Conservation (phyloP, 1,140 invertebrate genomes). For the Formica selysi region DNA sequence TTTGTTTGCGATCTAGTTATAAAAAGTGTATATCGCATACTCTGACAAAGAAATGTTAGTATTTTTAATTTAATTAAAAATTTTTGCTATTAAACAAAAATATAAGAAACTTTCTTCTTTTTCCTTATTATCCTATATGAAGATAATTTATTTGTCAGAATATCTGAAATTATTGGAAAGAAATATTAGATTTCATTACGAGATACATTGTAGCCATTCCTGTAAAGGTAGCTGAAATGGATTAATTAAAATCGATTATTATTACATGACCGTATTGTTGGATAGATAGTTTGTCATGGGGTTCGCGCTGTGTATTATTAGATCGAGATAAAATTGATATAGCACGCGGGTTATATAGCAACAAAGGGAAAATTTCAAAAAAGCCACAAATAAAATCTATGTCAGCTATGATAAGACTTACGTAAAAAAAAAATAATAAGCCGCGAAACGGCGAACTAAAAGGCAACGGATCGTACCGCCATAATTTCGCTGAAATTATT, state of each 20-base stretch:
- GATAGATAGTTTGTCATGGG: constrained; percentile 11
- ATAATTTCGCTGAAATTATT: constrained; percentile 21
- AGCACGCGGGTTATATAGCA: constrained; percentile 31
- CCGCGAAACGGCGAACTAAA: neutral
- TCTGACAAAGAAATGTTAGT: constrained; percentile 21
- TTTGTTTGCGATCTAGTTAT: constrained; percentile 39
- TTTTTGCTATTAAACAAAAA: neutral
- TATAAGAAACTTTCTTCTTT: neutral
- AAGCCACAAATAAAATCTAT: constrained; percentile 16
- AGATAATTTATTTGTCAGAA: constrained; percentile 46
- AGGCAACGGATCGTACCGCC: neutral
- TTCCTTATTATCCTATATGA: too few species aligned
- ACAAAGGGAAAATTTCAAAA: neutral
- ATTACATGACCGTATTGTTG: constrained; percentile 36
- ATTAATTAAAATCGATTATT: constrained; percentile 67
- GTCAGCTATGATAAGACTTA: neutral
- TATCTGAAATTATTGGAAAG: constrained; percentile 46
- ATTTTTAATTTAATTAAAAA: neutral
- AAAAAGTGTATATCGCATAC: constrained; percentile 23
- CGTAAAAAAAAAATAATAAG: constrained; percentile 16
- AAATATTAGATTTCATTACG: constrained; percentile 57
- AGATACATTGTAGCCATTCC: constrained; percentile 67
- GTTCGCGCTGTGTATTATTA: neutral
- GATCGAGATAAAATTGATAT: constrained; percentile 38
- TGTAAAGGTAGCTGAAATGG: constrained; percentile 69